These are phyloP conservation scores for Cotesia glomerata DNA, from an alignment of 1,140 invertebrate species.

Conservation along the genomic window DNA sequence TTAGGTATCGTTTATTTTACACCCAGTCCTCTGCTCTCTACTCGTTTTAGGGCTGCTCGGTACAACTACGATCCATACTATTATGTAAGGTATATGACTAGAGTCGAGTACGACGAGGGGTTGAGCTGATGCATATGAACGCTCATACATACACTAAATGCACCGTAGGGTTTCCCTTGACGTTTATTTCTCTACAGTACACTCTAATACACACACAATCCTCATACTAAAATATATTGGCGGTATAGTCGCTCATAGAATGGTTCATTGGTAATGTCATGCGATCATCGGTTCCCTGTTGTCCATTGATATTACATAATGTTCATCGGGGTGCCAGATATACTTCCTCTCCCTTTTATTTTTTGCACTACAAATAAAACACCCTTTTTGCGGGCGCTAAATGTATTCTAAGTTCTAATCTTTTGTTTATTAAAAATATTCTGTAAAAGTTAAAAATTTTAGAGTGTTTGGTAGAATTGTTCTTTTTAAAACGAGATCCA, in stretches of 20 bases:
- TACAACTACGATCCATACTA: not conserved
- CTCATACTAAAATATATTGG: not conserved
- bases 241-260: constrained; percentile 57
- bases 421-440: not conserved
- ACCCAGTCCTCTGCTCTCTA: constrained; percentile 31
- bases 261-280: constrained; percentile 59
- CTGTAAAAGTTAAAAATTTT: not conserved
- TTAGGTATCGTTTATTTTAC: constrained; percentile 62
- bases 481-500: not conserved
- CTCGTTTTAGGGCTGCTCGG: constrained; percentile 23
- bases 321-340: not conserved
- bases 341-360: constrained; percentile 15
- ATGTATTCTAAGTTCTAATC: constrained; percentile 40
- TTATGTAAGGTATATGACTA: constrained; percentile 16
- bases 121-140: not conserved
- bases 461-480: not conserved
- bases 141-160: not conserved
- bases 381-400: constrained; percentile 35
- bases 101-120: constrained; percentile 21
- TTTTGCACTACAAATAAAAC: not conserved
- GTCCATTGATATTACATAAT: constrained; percentile 54
- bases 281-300: constrained; percentile 55
- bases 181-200: constrained; percentile 28
- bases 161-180: constrained; percentile 23
- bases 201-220: not conserved